Percentiles rank a stretch among this genome's conserved stretches.
Conservation (phyloP, 1,140 invertebrate species). For the Campoletis sonorensis region DNA sequence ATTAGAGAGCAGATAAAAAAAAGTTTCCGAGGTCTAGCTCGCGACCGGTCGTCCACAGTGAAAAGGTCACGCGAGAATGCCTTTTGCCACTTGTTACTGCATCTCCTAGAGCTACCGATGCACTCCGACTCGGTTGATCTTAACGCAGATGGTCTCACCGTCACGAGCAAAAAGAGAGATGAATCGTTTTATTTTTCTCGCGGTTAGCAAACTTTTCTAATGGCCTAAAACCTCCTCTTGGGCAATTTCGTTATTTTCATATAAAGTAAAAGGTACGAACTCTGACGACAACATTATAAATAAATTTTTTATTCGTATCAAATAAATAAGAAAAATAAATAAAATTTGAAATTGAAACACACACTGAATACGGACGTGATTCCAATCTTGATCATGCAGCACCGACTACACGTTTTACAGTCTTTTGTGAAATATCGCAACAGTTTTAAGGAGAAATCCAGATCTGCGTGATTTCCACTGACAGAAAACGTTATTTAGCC, state of each 20-base stretch:
- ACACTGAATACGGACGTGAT: not conserved
- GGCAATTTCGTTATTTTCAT: constrained; percentile 16
- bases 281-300: not conserved
- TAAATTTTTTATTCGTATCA: not conserved
- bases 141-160: not conserved
- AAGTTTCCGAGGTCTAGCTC: constrained; percentile 34
- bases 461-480: not conserved
- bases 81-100: constrained; percentile 31
- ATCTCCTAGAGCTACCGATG: constrained; percentile 1
- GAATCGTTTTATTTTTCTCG: constrained; percentile 11
- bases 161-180: constrained; percentile 16
- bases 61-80: constrained; percentile 35
- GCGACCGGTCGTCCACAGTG: constrained; percentile 32
- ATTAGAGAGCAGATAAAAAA: not conserved
- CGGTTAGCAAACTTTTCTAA: not conserved
- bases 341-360: too few relatives aligned
- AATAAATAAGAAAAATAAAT: too few relatives aligned
- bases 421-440: not conserved
- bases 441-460: not conserved
- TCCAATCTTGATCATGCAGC: not conserved
- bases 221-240: not conserved
- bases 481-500: not conserved
- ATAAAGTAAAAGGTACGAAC: constrained; percentile 12
- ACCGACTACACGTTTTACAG: not conserved
- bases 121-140: not conserved